These are phyloP conservation scores for Orchestia grillus DNA, from an alignment of 1,140 invertebrate genomes.

Conservation along the genomic window DNA sequence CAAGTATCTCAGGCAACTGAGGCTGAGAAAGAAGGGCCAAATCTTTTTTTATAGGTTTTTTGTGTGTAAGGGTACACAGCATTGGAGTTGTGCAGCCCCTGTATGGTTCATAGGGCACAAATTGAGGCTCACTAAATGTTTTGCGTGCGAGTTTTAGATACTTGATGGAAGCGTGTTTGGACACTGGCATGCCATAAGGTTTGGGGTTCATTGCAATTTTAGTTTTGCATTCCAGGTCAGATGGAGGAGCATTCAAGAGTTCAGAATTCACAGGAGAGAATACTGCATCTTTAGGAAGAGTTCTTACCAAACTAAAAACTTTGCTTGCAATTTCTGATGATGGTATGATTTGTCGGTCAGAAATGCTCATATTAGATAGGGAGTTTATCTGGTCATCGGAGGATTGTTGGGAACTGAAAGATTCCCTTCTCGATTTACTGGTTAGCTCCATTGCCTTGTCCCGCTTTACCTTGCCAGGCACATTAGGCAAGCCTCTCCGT, in stretches of 20 bases:
- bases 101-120: constrained; percentile 90
- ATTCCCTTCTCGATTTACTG: neutral
- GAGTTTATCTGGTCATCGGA: neutral
- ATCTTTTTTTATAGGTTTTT: constrained; percentile 69
- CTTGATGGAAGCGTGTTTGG: neutral
- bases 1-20: constrained; percentile 41
- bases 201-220: constrained; percentile 53
- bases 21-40: constrained; percentile 41
- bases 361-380: neutral
- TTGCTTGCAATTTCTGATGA: neutral
- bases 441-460: neutral
- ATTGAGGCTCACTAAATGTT: constrained; percentile 70
- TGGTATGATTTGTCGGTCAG: neutral
- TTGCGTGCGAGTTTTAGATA: constrained; percentile 5
- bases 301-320: neutral
- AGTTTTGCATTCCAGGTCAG: constrained; percentile 19
- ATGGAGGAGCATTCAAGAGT: constrained; percentile 47
- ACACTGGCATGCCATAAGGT: neutral
- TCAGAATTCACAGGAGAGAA: constrained; percentile 19
- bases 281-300: constrained; percentile 22
- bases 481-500: neutral
- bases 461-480: neutral
- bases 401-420: neutral
- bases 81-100: constrained; percentile 87
- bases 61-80: constrained; percentile 74